Percentiles rank a stretch among this genome's conserved stretches.
phyloP scores from a whole-genome alignment of 2,113 vertebrate genomes.

The Aspidoscelis tigris region DNA sequence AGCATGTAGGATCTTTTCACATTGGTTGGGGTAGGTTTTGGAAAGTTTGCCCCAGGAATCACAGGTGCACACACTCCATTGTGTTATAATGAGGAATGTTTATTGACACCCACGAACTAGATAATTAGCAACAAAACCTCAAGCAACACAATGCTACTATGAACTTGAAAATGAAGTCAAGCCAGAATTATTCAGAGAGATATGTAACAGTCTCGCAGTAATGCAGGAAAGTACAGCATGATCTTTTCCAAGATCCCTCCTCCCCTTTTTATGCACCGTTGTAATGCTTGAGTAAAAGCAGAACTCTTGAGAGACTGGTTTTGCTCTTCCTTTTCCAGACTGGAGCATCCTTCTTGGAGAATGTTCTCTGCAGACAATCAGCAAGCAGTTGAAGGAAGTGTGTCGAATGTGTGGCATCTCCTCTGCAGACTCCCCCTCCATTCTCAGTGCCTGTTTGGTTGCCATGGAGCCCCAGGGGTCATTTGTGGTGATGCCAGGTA shows the following conservation, averaged over 20 bases:
- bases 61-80: no score
- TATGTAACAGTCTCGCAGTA: neutral
- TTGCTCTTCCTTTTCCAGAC: conserved; percentile 75
- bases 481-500: conserved; percentile 97
- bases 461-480: conserved; percentile 98
- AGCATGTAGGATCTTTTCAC: no score
- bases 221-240: neutral
- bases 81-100: no score
- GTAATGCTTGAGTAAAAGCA: neutral
- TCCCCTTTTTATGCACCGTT: neutral
- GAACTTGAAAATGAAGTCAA: no score
- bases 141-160: no score
- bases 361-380: conserved; percentile 93
- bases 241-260: no score
- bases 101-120: no score
- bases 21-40: no score
- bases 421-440: conserved; percentile 89
- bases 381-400: conserved; percentile 92
- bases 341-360: conserved; percentile 97
- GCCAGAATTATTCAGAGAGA: no score
- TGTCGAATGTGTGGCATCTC: conserved; percentile 97
- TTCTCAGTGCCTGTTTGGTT: conserved; percentile 97
- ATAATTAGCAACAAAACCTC: no score
- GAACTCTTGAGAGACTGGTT: neutral
- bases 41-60: no score